A percentile compares a stretch with the other conserved stretches of the same genome.
phyloP scores from a whole-genome alignment of 2,797 vertebrate genomes.

The Siniperca scherzeri region DNA sequence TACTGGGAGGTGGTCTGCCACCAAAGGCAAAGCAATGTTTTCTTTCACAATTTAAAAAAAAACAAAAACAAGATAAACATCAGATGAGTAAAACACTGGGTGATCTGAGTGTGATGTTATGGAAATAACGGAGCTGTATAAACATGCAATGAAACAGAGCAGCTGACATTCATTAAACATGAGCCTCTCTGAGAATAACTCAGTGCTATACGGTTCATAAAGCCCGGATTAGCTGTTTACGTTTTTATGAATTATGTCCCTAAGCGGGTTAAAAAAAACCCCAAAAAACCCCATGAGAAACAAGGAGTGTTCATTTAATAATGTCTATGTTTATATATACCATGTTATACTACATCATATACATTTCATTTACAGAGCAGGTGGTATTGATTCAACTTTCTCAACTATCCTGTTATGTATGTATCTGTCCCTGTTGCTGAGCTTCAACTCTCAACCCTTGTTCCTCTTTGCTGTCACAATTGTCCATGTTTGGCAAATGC shows the following conservation, averaged over 20 bases:
- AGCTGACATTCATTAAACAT: conserved; percentile 71
- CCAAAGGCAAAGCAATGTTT: conserved; percentile 14
- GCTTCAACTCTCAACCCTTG: neutral
- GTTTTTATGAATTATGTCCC: conserved; percentile 50
- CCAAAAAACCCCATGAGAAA: too few relatives aligned
- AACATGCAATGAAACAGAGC: conserved; percentile 68
- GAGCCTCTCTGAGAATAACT: conserved; percentile 66
- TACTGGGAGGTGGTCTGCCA: neutral
- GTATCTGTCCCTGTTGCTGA: neutral
- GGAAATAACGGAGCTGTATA: conserved; percentile 57
- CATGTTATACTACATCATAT: neutral
- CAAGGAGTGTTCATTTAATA: conserved; percentile 29
- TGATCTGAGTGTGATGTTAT: conserved; percentile 35
- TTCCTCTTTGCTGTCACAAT: neutral
- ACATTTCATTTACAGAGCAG: neutral
- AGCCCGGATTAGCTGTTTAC: conserved; percentile 44
- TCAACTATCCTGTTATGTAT: neutral
- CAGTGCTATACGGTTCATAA: conserved; percentile 40
- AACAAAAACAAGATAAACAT: conserved; percentile 2
- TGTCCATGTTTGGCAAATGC: conserved; percentile 9
- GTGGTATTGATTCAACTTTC: neutral
- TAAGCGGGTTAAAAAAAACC: conserved; percentile 21
- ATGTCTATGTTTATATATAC: neutral
- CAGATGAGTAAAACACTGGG: conserved; percentile 13
- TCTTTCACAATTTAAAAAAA: conserved; percentile 4